Base-by-base conservation (phyloP, 1,140 invertebrate genomes). In the Drosophila orosa region DNA sequence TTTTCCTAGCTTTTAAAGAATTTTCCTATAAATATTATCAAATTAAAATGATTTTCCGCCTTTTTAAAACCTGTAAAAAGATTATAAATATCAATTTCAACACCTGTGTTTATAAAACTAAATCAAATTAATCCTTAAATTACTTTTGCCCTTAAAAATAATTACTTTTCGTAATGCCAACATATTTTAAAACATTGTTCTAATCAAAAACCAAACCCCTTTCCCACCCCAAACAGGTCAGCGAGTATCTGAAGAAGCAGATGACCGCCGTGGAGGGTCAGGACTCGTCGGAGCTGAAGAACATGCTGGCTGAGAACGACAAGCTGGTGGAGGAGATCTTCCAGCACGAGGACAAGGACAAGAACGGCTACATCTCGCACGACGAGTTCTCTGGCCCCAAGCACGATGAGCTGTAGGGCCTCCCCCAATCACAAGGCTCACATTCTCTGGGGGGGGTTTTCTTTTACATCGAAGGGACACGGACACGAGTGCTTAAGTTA, bases 341-440 rank as follows among this genome's bases (percentile, higher is more conserved):
- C 94, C 96, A 98, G 92, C 98, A 99, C 91, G 98, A 99, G 93
- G 97, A 98, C 91, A 97, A 97, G 92, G 97, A 98, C 92, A 98
- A 97, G 92, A 98, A 98, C 90, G 98, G 98, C 35, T 98, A 95
- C 93, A 99, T 99, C 79, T 98, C 97, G 56, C 96, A 98, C 92
- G 97, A 97, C 29, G 98, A 99, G 92, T 99, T 99, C 94, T 98
- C 96, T 24, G 98, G 98, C 8, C 98, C 98, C 17, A 99, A 99
- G 92, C 98, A 99, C 93, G 98, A 99, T 92, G 98, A 99, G 93
- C 95, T 99, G 84, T 99, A 87, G 96, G 96, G 60, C 25, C 2
- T 12, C 42, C 15, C 42, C 8, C 19, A 8, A 1, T 15, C 3
- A 9, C 13, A 22, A 8, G 13, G 12, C 29, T 52, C 29, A 24